Evolutionary conservation across 2,888 invertebrate genomes (phyloP).

Genomic region (Eupithecia vulgata): DNA sequence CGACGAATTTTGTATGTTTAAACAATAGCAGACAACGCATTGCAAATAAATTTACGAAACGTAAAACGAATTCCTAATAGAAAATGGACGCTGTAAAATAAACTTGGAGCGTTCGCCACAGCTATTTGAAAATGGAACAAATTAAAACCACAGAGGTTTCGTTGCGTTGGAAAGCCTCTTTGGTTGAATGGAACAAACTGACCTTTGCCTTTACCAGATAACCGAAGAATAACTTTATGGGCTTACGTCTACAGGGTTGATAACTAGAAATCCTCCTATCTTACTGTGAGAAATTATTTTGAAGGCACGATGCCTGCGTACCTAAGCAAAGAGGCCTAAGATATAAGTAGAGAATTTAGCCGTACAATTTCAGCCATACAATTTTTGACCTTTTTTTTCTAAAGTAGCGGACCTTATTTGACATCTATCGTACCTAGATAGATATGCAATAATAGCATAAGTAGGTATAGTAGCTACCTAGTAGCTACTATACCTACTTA

Average conservation of each 20-base stretch:
- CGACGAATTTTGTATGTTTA: neutral
- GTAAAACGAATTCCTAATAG: neutral
- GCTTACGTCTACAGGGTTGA: neutral
- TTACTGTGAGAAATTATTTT: neutral
- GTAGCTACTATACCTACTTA: too few species aligned
- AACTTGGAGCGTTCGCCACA: conserved; percentile 7
- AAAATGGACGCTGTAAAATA: conserved; percentile 6
- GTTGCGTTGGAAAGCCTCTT: conserved; percentile 7
- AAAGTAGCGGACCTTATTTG: too few species aligned
- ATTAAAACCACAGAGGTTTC: conserved; percentile 15
- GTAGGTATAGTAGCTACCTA: too few species aligned
- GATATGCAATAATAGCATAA: too few species aligned
- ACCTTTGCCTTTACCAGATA: conserved; percentile 4
- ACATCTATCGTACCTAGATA: too few species aligned
- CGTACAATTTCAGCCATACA: too few species aligned
- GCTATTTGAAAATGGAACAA: conserved; percentile 14
- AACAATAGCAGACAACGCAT: neutral
- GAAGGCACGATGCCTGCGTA: too few species aligned
- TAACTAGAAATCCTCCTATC: neutral
- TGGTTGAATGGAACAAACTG: conserved; percentile 2
- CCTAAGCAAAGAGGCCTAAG: too few species aligned
- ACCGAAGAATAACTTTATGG: conserved; percentile 7
- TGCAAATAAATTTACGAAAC: neutral
- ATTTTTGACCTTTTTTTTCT: too few species aligned
- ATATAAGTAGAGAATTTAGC: too few species aligned